Base-by-base conservation (phyloP, 2,797 vertebrate species). In the Micropoecilia bifurca region DNA sequence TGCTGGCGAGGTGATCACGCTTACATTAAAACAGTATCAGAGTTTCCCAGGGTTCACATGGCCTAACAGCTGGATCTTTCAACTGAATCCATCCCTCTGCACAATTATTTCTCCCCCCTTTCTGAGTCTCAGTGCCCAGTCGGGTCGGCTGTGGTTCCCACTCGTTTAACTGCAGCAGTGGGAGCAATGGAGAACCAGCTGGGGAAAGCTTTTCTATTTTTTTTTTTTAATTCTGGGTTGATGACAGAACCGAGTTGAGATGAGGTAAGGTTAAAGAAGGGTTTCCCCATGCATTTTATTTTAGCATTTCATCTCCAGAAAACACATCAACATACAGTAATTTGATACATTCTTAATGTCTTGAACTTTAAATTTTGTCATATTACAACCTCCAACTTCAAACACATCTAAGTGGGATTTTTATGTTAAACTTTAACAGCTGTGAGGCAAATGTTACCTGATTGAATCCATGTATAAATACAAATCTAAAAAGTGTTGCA, bases 21-120 rank as follows among this genome's bases (percentile, higher is more conserved):
- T 85, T 90, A 90, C 92, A 93, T 93, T 92, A 90, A 93, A 88
- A 88, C 90, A 91, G 83, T 75, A 86, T 89, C 80, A 74, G 80
- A 93, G 93, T 97, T 98, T 98, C 97, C 97, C 97, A 97, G 97
- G 97, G 95, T 89, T 89, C 69, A 74, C 83, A 89, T 75, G 92
- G 88, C 91, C 85, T 71, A 93, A 90, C 97, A 98, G 97, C 97
- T 97, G 97, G 91, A 87, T 94, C 88, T 92, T 92, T 94, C 92
- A 92, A 93, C 83, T 86, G 85, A 87, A 91, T 89, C 82, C 77
- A 83, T 91, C 86, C 83, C 77, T 91, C 91, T 91, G 76, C 86
- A 73, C 77, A 75, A 77, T 77, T 81, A 80, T 87, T 90, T 75
- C 85, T 90, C 83, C 84, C 80, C 77, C 88, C 77, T 76, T 83